A percentile compares a stretch with the other conserved stretches of the same genome.
Conservation (phyloP, 2,113 vertebrate species). For the Eulacestoma nigropectus region DNA sequence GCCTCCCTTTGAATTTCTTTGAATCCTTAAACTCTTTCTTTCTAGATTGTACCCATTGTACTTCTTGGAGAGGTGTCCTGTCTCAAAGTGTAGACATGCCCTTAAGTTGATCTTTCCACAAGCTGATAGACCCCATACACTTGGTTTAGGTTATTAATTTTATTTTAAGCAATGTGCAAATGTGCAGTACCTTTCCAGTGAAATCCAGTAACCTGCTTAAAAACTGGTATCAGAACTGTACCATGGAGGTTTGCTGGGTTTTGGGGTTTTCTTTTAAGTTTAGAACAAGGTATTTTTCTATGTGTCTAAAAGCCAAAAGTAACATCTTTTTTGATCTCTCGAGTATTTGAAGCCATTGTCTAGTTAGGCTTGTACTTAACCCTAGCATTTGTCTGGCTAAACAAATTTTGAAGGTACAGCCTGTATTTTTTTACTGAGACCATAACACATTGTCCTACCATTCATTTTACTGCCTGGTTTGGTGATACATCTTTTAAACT, state of each 20-base stretch:
- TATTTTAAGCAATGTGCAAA: background rate
- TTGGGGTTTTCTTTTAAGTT: background rate
- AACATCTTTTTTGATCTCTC: background rate
- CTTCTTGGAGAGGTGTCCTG: background rate
- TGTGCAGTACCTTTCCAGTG: background rate
- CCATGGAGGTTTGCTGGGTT: rapidly evolving
- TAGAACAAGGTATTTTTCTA: background rate
- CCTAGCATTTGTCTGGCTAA: background rate
- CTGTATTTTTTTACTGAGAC: background rate
- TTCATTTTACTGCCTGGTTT: background rate
- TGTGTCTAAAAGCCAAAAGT: background rate
- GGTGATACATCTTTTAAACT: background rate
- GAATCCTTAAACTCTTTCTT: background rate
- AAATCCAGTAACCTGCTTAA: background rate
- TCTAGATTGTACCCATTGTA: background rate
- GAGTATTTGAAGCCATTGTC: background rate
- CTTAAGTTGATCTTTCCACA: background rate
- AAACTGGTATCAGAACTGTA: background rate
- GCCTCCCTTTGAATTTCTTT: background rate
- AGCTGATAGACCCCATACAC: background rate
- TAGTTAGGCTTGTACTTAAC: background rate
- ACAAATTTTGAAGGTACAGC: background rate
- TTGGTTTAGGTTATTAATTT: background rate
- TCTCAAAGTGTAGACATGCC: background rate
- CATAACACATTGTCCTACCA: background rate